Percentiles rank a stretch among this genome's conserved stretches.
Conservation (phyloP, 1,140 invertebrate species). For the Trachymyrmex septentrionalis region DNA sequence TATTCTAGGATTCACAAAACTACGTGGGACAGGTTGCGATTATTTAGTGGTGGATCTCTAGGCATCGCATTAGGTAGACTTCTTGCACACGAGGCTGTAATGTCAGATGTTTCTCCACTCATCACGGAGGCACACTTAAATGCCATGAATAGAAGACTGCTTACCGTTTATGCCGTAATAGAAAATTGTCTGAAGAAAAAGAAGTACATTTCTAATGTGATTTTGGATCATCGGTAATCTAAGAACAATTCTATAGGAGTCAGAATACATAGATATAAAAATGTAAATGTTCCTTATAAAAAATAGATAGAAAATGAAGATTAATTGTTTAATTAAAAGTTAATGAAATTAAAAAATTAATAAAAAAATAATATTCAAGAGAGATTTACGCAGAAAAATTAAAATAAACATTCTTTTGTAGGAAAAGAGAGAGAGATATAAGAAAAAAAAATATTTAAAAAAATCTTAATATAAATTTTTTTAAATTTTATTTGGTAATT, state of each 20-base stretch:
- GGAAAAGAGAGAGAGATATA: neutral
- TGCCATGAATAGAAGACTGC: constrained; percentile 93
- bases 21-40: constrained; percentile 90
- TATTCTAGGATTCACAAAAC: constrained; percentile 89
- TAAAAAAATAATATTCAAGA: neutral
- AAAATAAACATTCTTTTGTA: neutral
- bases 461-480: neutral
- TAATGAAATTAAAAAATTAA: neutral
- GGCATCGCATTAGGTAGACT: constrained; percentile 87
- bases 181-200: constrained; percentile 89
- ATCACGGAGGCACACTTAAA: constrained; percentile 91
- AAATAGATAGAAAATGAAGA: constrained; percentile 33
- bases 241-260: constrained; percentile 22
- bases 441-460: neutral
- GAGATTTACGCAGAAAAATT: neutral
- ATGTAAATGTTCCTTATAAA: constrained; percentile 28
- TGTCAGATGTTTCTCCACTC: constrained; percentile 87
- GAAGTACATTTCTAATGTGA: constrained; percentile 81
- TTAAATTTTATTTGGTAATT: neutral
- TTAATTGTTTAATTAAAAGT: constrained; percentile 32
- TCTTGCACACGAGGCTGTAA: constrained; percentile 86
- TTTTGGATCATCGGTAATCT: constrained; percentile 77
- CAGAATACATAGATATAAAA: neutral
- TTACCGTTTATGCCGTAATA: constrained; percentile 91
- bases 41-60: constrained; percentile 90